Base-by-base conservation (phyloP, 2,113 vertebrate species). In the Hemibagrus wyckioides region DNA sequence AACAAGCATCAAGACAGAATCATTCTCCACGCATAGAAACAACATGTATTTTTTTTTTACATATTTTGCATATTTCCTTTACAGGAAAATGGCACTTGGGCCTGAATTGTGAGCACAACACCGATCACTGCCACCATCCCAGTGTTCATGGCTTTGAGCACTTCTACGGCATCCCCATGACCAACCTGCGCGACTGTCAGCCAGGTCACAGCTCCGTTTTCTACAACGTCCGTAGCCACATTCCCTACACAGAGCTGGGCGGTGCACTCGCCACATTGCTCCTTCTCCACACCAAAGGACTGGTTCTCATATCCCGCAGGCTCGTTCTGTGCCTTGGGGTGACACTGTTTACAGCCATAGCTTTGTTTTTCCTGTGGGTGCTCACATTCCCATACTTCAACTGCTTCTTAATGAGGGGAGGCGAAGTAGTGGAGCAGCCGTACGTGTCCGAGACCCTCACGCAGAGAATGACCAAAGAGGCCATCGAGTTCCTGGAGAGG, bases 81-180 rank as follows among this genome's bases (percentile, higher is more conserved):
- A 33, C 63, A 95, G 97, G 97, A 30, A 98, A 98, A 89, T 98
- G 97, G 97, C 97, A 98, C 92, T 95, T 97, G 0, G 97, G 97
- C 0, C 91, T 97, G 6, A 97, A 94, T 93, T 98, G 97, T 87
- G 86, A 96, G 85, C 93, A 88, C 89, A 93, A n/a, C 0, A 79
- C 90, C 0, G 97, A 99, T 89, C 96, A 97, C 92, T 99, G 97
- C 88, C 97, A 99, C 93, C 97, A 98, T 90, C 97, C 97, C 0
- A 89, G 88, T 23, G 90, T 14, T 23, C 97, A 98, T 15, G 97
- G 97, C 87, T 98, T 99, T 57, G 90, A 94, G 80, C 94, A 96
- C 75, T 98, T 98, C 94, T 97, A 96, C 0, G 97, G 97, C 0
- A 92, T 96, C 30, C 90, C 95, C 0, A 23, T 96, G 88, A 97